Conservation (phyloP, 2,797 vertebrate species). For the Pipistrellus pipistrellus region DNA sequence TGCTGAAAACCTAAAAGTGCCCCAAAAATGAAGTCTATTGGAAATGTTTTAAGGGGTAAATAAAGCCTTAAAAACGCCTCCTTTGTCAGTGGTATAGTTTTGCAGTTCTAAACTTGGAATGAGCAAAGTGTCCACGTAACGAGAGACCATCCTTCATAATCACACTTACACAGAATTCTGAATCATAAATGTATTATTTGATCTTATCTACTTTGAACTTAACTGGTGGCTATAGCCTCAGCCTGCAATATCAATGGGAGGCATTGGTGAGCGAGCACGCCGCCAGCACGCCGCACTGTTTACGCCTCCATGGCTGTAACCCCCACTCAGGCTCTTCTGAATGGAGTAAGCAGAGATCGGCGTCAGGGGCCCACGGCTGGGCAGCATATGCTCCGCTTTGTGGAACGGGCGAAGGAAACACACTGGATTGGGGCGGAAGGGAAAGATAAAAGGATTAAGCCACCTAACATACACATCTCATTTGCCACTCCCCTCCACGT, state of each 20-base stretch:
- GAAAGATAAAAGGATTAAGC: constrained; percentile 43
- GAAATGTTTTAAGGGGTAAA: neutral
- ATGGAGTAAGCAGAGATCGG: neutral
- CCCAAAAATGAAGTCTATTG: constrained; percentile 26
- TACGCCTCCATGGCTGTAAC: neutral
- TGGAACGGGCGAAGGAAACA: neutral
- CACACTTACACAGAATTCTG: neutral
- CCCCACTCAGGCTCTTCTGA: neutral
- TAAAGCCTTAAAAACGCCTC: constrained; percentile 14
- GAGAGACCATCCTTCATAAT: constrained; percentile 17
- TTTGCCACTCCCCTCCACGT: constrained; percentile 55
- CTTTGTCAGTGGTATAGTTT: neutral
- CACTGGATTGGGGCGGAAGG: neutral
- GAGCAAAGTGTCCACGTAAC: neutral
- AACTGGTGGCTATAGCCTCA: neutral
- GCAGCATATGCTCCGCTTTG: neutral
- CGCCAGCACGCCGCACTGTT: neutral
- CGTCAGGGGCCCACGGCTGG: neutral
- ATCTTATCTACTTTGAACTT: neutral
- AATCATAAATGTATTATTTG: constrained; percentile 33
- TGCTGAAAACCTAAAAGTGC: neutral
- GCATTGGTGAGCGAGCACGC: neutral
- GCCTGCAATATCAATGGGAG: neutral
- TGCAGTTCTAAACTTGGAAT: constrained; percentile 1
- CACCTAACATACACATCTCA: neutral